phyloP scores from a whole-genome alignment of 2,797 vertebrate genomes.

The Acanthis flammea region DNA sequence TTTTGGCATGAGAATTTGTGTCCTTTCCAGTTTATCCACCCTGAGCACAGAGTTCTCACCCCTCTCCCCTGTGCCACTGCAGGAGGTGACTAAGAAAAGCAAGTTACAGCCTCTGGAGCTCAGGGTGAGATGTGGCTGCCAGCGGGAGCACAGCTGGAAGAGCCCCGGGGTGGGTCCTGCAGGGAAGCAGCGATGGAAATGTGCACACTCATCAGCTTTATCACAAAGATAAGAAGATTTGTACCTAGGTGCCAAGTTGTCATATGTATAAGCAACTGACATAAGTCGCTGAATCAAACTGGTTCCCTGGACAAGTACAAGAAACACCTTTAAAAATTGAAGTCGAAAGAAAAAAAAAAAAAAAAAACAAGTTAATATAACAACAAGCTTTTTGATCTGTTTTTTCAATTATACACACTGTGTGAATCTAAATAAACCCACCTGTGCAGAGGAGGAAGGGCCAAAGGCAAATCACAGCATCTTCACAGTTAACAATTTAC shows the following conservation, averaged over 20 bases:
- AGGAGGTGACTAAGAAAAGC: conserved; percentile 27
- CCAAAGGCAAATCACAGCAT: not conserved
- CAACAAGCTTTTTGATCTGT: conserved; percentile 56
- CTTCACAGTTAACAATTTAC: not conserved
- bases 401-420: conserved; percentile 46
- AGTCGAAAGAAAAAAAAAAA: conserved; percentile 54
- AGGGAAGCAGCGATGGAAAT: conserved; percentile 11
- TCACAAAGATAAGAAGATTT: conserved; percentile 58
- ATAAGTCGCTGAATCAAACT: conserved; percentile 96
- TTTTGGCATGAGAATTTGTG: not conserved
- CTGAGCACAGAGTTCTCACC: not conserved
- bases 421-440: conserved; percentile 50
- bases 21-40: not conserved
- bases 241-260: conserved; percentile 97
- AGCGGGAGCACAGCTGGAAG: not conserved
- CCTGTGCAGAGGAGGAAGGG: not conserved
- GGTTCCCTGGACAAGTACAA: conserved; percentile 94
- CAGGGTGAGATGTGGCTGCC: not conserved
- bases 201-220: conserved; percentile 39
- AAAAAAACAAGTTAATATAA: conserved; percentile 66
- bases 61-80: not conserved
- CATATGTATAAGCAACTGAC: conserved; percentile 97
- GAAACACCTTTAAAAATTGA: conserved; percentile 88
- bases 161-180: not conserved
- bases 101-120: not conserved